Base-by-base conservation (phyloP, 2,888 invertebrate genomes). In the Plutella xylostella region DNA sequence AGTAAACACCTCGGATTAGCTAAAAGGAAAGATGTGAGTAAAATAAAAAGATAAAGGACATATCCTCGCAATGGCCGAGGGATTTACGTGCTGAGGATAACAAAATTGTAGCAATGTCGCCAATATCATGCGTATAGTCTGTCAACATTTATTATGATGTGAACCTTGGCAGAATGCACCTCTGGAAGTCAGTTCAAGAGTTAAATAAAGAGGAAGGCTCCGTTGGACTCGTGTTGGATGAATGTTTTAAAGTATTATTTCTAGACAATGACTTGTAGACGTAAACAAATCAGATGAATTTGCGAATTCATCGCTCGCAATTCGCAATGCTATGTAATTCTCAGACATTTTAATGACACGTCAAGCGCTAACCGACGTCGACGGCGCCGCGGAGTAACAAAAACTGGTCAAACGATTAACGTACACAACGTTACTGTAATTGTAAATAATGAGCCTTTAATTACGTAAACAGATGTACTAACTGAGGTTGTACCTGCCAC, bases 361-460 rank as follows among this genome's bases (percentile, higher is more conserved):
- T 48, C 49, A 53, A 53, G 60, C 58, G 55, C 50, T 55, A 51
- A 51, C 56, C 55, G 51, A 58, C 60, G 62, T 60, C 56, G 60
- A 57, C 63, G 69, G 68, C 71, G 68, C 65, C 64, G 55, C 47
- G 45, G 48, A 51, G 49, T 43, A 54, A 45, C 39, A 48, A 45
- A 45, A 45, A 28, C 50, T 55, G 53, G 59, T 50, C 59, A 55
- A 58, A 52, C 60, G 60, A 65, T 64, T 64, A 65, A 62, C 58
- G 61, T 54, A 54, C n/a, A n/a, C 50, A 42, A 21, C 47, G 55
- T 51, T 55, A 42, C 47, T 52, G 55, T 60, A 62, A 65, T 65
- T 62, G 60, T 58, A 61, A 59, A 63, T 65, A 58, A 63, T 63
- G 61, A 62, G 57, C 59, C 56, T 56, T 55, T 56, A 58, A 63